Conservation (phyloP, 1,140 invertebrate species). For the Leguminivora glycinivorella region DNA sequence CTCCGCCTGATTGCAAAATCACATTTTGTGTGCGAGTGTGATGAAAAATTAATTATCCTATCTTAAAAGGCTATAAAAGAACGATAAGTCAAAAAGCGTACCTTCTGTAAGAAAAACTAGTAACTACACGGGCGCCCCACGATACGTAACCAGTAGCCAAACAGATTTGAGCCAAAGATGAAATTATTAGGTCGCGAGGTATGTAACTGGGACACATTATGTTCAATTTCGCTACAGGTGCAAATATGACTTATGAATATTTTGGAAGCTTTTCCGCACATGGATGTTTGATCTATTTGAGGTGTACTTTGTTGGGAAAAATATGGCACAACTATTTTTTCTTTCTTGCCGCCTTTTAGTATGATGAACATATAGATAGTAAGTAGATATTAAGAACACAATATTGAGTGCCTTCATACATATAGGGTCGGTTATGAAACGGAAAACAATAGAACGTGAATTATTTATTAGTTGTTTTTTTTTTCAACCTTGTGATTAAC, state of each 20-base stretch:
- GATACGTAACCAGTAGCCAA: conserved; percentile 10
- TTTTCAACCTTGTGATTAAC: too few species aligned
- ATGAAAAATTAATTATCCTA: too few species aligned
- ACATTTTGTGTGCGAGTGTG: too few species aligned
- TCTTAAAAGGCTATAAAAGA: too few species aligned
- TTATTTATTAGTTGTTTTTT: too few species aligned
- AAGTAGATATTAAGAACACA: too few species aligned
- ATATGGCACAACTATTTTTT: background rate
- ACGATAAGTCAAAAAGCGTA: background rate
- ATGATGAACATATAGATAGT: too few species aligned
- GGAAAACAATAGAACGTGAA: too few species aligned
- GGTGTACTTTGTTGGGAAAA: background rate
- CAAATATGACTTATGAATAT: background rate
- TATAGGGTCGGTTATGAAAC: too few species aligned
- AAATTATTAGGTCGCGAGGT: conserved; percentile 26
- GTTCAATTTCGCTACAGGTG: conserved; percentile 3
- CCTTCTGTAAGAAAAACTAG: background rate
- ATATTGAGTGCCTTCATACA: too few species aligned
- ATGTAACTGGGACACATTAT: conserved; percentile 4
- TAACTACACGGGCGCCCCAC: background rate
- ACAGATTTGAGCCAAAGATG: conserved; percentile 16
- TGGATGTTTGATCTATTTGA: background rate
- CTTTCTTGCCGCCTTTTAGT: background rate
- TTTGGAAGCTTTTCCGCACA: background rate
- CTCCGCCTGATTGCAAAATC: too few species aligned